Evolutionary conservation across 1,140 invertebrate genomes (phyloP), one percentile per base, ranked within the genome.

Genomic region (Pectinophora gossypiella): DNA sequence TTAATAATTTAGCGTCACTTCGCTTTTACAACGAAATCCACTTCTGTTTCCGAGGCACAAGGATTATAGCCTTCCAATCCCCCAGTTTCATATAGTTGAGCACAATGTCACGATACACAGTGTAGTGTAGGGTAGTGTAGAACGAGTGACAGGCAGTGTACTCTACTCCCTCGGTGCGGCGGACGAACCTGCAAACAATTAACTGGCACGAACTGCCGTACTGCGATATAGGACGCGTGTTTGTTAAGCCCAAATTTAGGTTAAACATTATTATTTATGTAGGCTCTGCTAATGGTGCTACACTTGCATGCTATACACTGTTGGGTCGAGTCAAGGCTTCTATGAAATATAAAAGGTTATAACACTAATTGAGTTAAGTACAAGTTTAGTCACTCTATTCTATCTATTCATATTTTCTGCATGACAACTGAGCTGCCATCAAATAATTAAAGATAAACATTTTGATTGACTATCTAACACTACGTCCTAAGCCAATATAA

Each of bases 101-200:
- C 35, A 13, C 36, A 3, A 15, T 40, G 36, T 16, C 36, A 40
- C 35, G 35, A 10, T 18, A 15, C n/a, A 9, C 16, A 40, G 36
- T 15, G 36, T 40, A 40, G 10, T 40, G 36, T 40, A 40, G 16
- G n/a, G 7, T 16, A 40, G 38, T 38, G 50, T 56, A 56, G 48
- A n/a, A 42, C 54, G 2, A 32, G 36, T 16, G 36, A 40, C 13
- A 40, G n/a, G 36, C 16, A 15, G 36, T 40, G 10, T 40, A 40
- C 22, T 49, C 47, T 35, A 13, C 52, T 61, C 58, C 55, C 60
- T 48, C 21, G 20, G 19, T 49, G 54, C 56, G 50, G 51, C 51
- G 51, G 23, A 40, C 59, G 60, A 54, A 47, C 59, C 61, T 59
- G 56, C 66, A 78, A 81, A 76, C 72, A 75, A 77, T 77, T 73